A percentile compares a stretch with the other conserved stretches of the same genome.
Evolutionary conservation across 2,113 vertebrate genomes (phyloP).

Genomic region (Pogona vitticeps): DNA sequence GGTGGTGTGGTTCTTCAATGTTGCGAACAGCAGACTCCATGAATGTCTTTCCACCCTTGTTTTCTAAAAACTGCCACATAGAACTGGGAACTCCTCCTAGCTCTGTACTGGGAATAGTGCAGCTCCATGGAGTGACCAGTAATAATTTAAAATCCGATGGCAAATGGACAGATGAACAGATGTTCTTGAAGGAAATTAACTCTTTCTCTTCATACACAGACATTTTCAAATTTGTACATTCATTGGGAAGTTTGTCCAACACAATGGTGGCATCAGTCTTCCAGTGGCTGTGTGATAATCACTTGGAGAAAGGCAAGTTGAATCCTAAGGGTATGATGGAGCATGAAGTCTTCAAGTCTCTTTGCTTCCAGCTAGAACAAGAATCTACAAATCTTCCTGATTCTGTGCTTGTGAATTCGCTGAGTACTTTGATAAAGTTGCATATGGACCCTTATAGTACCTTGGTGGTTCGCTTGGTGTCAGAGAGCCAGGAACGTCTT

Average conservation of each 20-base stretch:
- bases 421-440: conserved; percentile 82
- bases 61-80: conserved; percentile 60
- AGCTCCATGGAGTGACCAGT: conserved; percentile 56
- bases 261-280: conserved; percentile 79
- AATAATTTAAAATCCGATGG: conserved; percentile 56
- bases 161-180: conserved; percentile 68
- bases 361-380: conserved; percentile 84
- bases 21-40: conserved; percentile 28
- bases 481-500: conserved; percentile 80
- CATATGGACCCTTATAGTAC: conserved; percentile 78
- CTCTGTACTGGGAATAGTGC: conserved; percentile 57
- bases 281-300: conserved; percentile 84
- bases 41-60: conserved; percentile 31
- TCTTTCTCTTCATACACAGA: conserved; percentile 74
- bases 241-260: conserved; percentile 74
- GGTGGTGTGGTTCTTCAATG: background rate
- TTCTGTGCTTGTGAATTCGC: conserved; percentile 72
- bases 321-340: conserved; percentile 73
- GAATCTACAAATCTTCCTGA: conserved; percentile 77
- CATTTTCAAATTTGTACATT: conserved; percentile 77
- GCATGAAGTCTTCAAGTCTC: conserved; percentile 71
- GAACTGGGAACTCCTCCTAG: conserved; percentile 68
- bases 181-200: conserved; percentile 66
- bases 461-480: conserved; percentile 78
- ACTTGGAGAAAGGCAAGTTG: conserved; percentile 59